phyloP scores from a whole-genome alignment of 2,113 vertebrate genomes.

The Chinchilla lanigera region DNA sequence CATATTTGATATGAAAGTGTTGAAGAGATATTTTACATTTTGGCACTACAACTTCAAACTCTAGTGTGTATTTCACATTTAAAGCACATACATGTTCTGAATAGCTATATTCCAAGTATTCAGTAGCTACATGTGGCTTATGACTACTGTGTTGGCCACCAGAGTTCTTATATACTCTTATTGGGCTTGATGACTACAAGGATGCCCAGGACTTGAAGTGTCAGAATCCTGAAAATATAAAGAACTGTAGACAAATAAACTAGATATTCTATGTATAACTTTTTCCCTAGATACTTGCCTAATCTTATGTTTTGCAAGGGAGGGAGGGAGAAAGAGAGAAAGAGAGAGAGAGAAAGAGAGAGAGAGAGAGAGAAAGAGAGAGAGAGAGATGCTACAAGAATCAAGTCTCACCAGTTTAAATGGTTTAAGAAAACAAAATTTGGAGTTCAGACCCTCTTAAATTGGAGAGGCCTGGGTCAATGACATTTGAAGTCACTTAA shows the following conservation, averaged over 20 bases:
- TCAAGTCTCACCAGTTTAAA: not conserved
- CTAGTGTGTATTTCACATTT: not conserved
- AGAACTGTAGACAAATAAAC: not conserved
- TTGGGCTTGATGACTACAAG: not conserved
- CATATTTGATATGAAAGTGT: not conserved
- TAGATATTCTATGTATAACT: not conserved
- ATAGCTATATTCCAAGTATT: not conserved
- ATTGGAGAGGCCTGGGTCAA: not conserved
- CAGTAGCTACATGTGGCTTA: not conserved
- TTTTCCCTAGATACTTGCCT: not conserved
- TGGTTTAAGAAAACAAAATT: not conserved
- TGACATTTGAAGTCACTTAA: not conserved
- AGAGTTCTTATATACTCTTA: not conserved
- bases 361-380: not conserved
- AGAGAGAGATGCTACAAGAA: not conserved
- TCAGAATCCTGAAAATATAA: not conserved
- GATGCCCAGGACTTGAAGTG: not conserved
- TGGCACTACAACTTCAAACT: not conserved
- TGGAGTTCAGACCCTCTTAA: not conserved
- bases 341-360: not conserved
- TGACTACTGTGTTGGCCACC: not conserved
- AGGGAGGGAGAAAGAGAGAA: not conserved
- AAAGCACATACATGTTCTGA: not conserved
- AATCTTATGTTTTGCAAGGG: not conserved
- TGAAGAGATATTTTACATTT: not conserved